Percentiles rank a stretch among this genome's conserved stretches.
phyloP scores from a whole-genome alignment of 2,888 invertebrate species.

The Prosapia bicincta region DNA sequence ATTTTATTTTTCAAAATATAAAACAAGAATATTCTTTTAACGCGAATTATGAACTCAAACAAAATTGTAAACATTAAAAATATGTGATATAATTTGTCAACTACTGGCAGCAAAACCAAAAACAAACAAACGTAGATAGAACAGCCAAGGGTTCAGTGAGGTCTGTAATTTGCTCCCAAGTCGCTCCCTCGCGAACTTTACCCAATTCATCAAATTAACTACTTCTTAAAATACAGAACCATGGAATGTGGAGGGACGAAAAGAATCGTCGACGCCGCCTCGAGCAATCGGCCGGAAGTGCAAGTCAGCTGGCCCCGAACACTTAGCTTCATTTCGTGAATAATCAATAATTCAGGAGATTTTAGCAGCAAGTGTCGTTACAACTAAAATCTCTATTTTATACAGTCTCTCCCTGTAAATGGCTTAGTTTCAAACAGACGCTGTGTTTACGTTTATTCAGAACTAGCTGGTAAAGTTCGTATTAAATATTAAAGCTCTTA shows the following conservation, averaged over 20 bases:
- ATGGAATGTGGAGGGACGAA: not conserved
- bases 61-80: too few species aligned
- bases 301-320: not conserved
- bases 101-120: too few species aligned
- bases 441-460: too few species aligned
- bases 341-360: not conserved
- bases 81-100: too few species aligned
- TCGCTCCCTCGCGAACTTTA: not conserved
- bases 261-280: not conserved
- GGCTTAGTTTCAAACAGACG: too few species aligned
- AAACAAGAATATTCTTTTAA: too few species aligned
- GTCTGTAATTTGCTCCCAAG: not conserved
- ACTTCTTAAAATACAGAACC: not conserved
- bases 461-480: too few species aligned
- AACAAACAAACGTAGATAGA: not conserved
- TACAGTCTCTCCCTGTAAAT: too few species aligned
- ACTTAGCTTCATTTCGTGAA: not conserved
- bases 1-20: too few species aligned
- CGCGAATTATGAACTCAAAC: too few species aligned
- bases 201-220: slow-evolving; percentile 26
- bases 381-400: not conserved
- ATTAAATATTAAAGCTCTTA: too few species aligned
- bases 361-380: not conserved
- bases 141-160: not conserved
- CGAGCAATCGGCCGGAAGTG: not conserved